Percentiles rank a stretch among this genome's conserved stretches.
Conservation (phyloP, 2,888 invertebrate species). For the Lycophotia porphyrea region DNA sequence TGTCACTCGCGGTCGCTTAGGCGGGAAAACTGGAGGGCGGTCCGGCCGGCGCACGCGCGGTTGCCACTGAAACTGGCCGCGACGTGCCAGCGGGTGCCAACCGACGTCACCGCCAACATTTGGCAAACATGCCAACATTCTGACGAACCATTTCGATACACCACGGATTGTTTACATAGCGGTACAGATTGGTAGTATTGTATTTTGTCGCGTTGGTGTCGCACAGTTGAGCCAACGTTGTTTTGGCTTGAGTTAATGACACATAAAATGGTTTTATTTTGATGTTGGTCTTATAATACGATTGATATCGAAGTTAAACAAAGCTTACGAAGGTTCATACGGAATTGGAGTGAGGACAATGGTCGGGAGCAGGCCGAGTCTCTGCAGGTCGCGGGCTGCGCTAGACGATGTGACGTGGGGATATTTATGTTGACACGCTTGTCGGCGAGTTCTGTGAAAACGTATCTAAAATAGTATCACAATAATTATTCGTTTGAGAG, state of each 20-base stretch:
- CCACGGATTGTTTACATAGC: conserved; percentile 72
- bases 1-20: conserved; percentile 82
- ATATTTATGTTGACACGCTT: conserved; percentile 69
- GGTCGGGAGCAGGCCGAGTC: conserved; percentile 37
- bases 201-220: conserved; percentile 72
- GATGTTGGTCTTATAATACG: conserved; percentile 73
- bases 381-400: conserved; percentile 1
- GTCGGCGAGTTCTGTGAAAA: conserved; percentile 64
- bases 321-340: conserved; percentile 68
- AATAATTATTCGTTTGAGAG: conserved; percentile 61
- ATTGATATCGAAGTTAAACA: conserved; percentile 70
- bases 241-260: conserved; percentile 72
- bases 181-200: conserved; percentile 68
- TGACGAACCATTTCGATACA: conserved; percentile 71
- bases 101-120: conserved; percentile 73
- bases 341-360: conserved; percentile 66
- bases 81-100: conserved; percentile 70
- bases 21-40: conserved; percentile 81
- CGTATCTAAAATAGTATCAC: conserved; percentile 61
- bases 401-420: conserved; percentile 51
- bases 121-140: conserved; percentile 74
- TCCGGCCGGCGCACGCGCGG: conserved; percentile 83
- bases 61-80: conserved; percentile 82
- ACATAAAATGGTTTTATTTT: conserved; percentile 79
- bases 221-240: conserved; percentile 62